phyloP scores from a whole-genome alignment of 2,888 invertebrate species.

The Xestia rhomboidea region DNA sequence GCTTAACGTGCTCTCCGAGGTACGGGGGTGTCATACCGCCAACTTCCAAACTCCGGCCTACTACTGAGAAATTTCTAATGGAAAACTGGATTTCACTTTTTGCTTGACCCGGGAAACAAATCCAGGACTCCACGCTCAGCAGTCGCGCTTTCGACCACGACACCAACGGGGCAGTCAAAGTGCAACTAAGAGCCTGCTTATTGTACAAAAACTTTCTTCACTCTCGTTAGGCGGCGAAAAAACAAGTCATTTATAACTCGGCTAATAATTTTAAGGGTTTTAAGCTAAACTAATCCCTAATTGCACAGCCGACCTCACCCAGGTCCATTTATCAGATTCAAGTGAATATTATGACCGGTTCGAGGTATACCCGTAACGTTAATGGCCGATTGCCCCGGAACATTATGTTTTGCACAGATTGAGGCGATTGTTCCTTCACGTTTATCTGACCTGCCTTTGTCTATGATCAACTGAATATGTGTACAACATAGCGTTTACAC shows the following conservation, averaged over 20 bases:
- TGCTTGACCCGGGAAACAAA: too few relatives aligned
- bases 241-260: not conserved
- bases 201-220: too few relatives aligned
- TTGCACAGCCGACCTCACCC: not conserved
- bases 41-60: too few relatives aligned
- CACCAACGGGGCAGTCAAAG: too few relatives aligned
- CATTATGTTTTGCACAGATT: constrained; percentile 34
- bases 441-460: not conserved
- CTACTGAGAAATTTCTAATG: too few relatives aligned
- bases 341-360: constrained; percentile 17
- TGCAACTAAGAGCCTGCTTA: too few relatives aligned
- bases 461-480: not conserved
- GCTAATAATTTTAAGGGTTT: not conserved
- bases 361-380: constrained; percentile 3
- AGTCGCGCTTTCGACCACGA: too few relatives aligned
- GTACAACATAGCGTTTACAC: not conserved
- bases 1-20: too few relatives aligned
- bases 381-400: constrained; percentile 18
- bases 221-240: not conserved
- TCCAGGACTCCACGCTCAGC: too few relatives aligned
- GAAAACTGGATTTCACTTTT: too few relatives aligned
- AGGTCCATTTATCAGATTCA: constrained; percentile 8
- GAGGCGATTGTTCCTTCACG: constrained; percentile 16
- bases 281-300: not conserved
- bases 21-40: too few relatives aligned